A percentile compares a stretch with the other conserved stretches of the same genome.
These are phyloP conservation scores for Glomeris maerens DNA, from an alignment of 1,140 invertebrate genomes.

Conservation along the genomic window DNA sequence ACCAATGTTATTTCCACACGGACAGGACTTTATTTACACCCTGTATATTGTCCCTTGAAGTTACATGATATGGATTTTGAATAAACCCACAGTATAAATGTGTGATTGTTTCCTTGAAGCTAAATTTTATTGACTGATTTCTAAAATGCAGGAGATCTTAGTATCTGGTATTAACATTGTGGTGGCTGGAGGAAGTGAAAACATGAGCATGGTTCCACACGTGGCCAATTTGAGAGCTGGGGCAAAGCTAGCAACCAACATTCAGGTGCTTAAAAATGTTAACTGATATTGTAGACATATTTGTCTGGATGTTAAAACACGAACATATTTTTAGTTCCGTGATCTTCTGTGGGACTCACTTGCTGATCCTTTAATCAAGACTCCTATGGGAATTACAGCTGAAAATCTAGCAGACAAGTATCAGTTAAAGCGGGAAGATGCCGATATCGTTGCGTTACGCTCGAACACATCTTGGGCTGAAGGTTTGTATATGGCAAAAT, in stretches of 20 bases:
- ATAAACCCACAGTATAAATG: too few species aligned
- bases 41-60: too few species aligned
- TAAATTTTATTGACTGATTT: too few species aligned
- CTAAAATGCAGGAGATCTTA: conserved; percentile 73
- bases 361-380: conserved; percentile 72
- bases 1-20: too few species aligned
- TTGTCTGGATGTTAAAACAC: too few species aligned
- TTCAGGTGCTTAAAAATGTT: conserved; percentile 38
- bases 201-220: conserved; percentile 91
- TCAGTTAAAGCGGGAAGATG: conserved; percentile 67
- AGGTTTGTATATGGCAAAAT: too few species aligned
- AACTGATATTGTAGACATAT: too few species aligned
- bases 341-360: conserved; percentile 83
- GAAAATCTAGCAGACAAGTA: conserved; percentile 92
- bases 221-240: conserved; percentile 79
- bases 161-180: conserved; percentile 73
- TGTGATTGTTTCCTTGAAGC: too few species aligned
- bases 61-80: too few species aligned
- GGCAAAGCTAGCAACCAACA: conserved; percentile 58
- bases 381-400: conserved; percentile 93
- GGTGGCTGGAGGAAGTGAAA: conserved; percentile 82
- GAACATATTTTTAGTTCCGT: conserved; percentile 69
- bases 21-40: too few species aligned
- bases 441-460: conserved; percentile 71
- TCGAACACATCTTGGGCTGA: conserved; percentile 72